Conservation (phyloP, 2,888 invertebrate genomes). For the Mimas tiliae region DNA sequence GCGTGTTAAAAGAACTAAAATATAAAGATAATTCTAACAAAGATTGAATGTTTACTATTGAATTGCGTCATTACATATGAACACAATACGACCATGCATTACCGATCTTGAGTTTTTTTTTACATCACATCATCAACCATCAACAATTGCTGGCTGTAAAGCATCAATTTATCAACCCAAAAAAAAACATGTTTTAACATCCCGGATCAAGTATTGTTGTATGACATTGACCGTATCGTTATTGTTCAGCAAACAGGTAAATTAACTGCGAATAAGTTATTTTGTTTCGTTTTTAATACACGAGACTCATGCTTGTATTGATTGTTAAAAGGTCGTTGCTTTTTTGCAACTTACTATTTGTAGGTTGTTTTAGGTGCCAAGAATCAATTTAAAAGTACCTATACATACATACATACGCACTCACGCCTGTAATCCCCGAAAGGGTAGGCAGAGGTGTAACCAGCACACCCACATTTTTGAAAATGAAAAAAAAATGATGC, state of each 20-base stretch:
- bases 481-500: no score
- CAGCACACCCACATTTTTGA: no score
- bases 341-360: not conserved
- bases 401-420: no score
- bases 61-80: no score
- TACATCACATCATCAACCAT: not conserved
- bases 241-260: slow-evolving; percentile 23
- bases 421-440: no score
- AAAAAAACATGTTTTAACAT: not conserved
- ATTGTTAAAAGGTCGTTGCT: slow-evolving; percentile 23
- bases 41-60: no score
- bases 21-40: no score
- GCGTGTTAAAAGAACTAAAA: no score
- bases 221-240: slow-evolving; percentile 20
- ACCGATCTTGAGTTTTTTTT: slow-evolving; percentile 3
- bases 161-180: slow-evolving; percentile 17
- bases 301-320: slow-evolving; percentile 18
- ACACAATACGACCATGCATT: not conserved
- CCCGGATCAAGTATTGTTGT: slow-evolving; percentile 21
- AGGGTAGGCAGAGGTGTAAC: no score
- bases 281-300: slow-evolving; percentile 11
- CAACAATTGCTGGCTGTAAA: slow-evolving; percentile 9
- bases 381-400: no score
- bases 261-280: slow-evolving; percentile 4
- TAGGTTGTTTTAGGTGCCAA: no score